Evolutionary conservation across 2,797 vertebrate species (phyloP).

Genomic region (Ibycter americanus): DNA sequence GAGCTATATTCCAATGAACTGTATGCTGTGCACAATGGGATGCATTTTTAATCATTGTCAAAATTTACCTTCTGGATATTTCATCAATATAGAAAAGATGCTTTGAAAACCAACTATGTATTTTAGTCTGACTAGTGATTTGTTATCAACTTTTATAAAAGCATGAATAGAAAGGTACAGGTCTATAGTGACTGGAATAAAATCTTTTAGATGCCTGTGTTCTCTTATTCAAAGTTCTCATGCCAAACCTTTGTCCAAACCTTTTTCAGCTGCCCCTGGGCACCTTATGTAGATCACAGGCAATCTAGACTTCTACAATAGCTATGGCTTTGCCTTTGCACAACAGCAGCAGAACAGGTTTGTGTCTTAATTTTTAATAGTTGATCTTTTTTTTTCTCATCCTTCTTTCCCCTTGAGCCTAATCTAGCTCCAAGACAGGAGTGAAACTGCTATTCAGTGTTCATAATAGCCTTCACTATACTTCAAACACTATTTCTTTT

Average conservation of each 20-base stretch:
- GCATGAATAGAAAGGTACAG: background rate
- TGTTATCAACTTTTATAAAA: conserved; percentile 2
- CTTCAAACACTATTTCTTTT: background rate
- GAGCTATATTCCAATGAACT: conserved; percentile 76
- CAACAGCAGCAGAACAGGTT: background rate
- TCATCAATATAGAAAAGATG: background rate
- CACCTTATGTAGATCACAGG: background rate
- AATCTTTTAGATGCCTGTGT: background rate
- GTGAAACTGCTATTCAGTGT: background rate
- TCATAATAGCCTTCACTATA: background rate
- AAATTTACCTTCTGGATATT: background rate
- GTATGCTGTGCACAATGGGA: background rate
- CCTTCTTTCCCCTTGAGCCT: background rate
- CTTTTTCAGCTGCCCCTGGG: background rate
- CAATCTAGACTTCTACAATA: background rate
- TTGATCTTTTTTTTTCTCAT: background rate
- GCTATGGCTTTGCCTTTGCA: background rate
- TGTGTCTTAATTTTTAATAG: background rate
- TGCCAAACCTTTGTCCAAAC: background rate
- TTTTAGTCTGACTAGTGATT: conserved; percentile 2
- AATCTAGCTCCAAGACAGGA: background rate
- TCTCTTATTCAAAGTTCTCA: background rate
- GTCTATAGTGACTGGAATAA: conserved; percentile 41
- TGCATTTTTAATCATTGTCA: conserved; percentile 8
- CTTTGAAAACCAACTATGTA: conserved; percentile 32